Base-by-base conservation (phyloP, 2,888 invertebrate species). In the Entomobrya multifasciata region DNA sequence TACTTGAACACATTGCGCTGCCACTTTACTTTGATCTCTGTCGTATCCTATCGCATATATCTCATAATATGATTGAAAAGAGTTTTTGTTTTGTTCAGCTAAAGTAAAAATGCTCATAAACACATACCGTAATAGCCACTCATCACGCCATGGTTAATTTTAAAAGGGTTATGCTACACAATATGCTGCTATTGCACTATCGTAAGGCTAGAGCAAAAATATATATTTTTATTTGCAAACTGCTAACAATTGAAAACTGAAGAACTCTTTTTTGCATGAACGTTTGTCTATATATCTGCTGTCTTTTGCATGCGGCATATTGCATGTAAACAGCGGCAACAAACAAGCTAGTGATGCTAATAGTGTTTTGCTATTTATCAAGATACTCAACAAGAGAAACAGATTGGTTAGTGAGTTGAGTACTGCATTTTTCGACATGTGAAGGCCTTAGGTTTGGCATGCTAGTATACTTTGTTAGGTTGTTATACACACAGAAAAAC, bases 201-300 rank as follows among this genome's bases (percentile, higher is more conserved):
- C 5, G 30, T 30, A 25, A 27, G 27, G 8, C 15, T 25, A 57
- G 5, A 57, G 57, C 5, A 25, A 25, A 25, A n/a, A n/a, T n/a
- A n/a, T n/a, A n/a, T n/a, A n/a, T n/a, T n/a, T n/a, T n/a, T n/a
- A n/a, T n/a, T n/a, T n/a, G 57, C 57, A 27, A 3, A 6, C 25
- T 60, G 11, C 25, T 27, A 60, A 27, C 60, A 60, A 27, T 27
- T 62, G 15, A 62, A n/a, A n/a, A n/a, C n/a, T n/a, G n/a, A n/a
- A n/a, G n/a, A n/a, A n/a, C n/a, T n/a, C 15, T 30, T 62, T 62
- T 57, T 62, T 62, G 62, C 62, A 62, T 62, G 30, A n/a, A n/a
- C n/a, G n/a, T n/a, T n/a, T n/a, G n/a, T n/a, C n/a, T n/a, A n/a
- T n/a, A n/a, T n/a, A n/a, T n/a, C n/a, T n/a, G n/a, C n/a, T n/a